Evolutionary conservation across 1,140 invertebrate species (phyloP).

Genomic region (Anoplophora glabripennis): DNA sequence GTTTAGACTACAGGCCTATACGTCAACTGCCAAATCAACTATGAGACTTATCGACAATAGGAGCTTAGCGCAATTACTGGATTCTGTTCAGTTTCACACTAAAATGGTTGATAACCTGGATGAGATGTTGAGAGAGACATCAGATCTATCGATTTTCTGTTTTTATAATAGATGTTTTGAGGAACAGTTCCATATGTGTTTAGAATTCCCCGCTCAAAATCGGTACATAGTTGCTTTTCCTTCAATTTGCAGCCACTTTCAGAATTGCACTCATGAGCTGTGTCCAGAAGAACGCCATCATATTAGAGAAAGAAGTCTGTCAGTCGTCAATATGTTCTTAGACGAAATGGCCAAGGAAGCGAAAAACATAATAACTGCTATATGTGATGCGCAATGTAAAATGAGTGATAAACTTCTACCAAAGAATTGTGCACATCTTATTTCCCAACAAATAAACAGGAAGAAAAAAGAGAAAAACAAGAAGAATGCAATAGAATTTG

Average conservation of each 20-base stretch:
- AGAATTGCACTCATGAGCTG: slow-evolving; percentile 95
- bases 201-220: slow-evolving; percentile 97
- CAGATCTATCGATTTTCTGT: slow-evolving; percentile 95
- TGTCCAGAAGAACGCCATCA: slow-evolving; percentile 98
- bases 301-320: slow-evolving; percentile 91
- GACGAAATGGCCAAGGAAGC: slow-evolving; percentile 99
- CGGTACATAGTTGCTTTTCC: slow-evolving; percentile 97
- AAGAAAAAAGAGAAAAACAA: slow-evolving; percentile 93
- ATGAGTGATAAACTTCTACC: slow-evolving; percentile 91
- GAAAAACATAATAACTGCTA: slow-evolving; percentile 97
- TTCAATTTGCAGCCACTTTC: slow-evolving; percentile 95
- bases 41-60: slow-evolving; percentile 83
- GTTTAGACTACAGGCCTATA: slow-evolving; percentile 94
- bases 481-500: slow-evolving; percentile 77
- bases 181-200: slow-evolving; percentile 97
- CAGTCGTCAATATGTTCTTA: slow-evolving; percentile 95
- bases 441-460: slow-evolving; percentile 81
- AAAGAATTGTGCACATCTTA: slow-evolving; percentile 89
- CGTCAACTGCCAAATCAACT: slow-evolving; percentile 80
- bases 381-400: slow-evolving; percentile 95
- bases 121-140: slow-evolving; percentile 94
- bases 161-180: slow-evolving; percentile 98
- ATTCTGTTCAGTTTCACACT: slow-evolving; percentile 95
- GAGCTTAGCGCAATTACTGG: slow-evolving; percentile 87
- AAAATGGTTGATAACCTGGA: slow-evolving; percentile 99